Base-by-base conservation (phyloP, 2,888 invertebrate genomes). In the Epirrita christyi region DNA sequence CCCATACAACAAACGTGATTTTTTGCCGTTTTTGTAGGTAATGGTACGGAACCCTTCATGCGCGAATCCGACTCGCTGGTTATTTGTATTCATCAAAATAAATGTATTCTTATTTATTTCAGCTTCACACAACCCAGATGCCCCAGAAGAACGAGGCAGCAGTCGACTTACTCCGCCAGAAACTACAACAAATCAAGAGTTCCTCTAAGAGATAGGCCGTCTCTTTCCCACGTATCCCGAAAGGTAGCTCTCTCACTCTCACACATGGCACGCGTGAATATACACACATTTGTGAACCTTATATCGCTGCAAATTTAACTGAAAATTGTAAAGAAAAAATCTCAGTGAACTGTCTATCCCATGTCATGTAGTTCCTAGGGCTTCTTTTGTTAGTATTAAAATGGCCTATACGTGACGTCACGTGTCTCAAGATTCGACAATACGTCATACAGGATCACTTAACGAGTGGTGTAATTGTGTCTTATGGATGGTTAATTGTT, bases 151-250 rank as follows among this genome's bases (percentile, higher is more conserved):
- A 88, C 73, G 92, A 92, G 63, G 92, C 91, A 0, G 91, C 85
- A 0, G 87, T 92, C 10, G 92, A 92, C 69, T 85, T 88, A 1
- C 73, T 92, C n/a, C 85, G 92, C 13, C 88, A 92, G 51, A 92
- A 92, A 64, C 78, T 92, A 13, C 91, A 92, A 75, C 92, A 92
- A 75, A 92, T 92, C 71, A 92, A 92, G 70, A 92, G 91, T 73
- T 90, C 91, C 34, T 88, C 92, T 38, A 92, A 91, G 67, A 92
- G 92, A 92, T 92, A 92, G 76, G 72, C 70, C 47, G 45, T 69
- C 69, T 29, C 68, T 21, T 59, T 50, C 63, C 36, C 70, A 64
- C 70, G 21, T 58, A 14, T 43, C 68, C 64, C 70, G 71, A 73
- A 76, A 64, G 75, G 74, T 80, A 80, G 83, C 84, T 82, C 80